Evolutionary conservation across 1,140 invertebrate genomes (phyloP), one percentile per base, ranked within the genome.

Genomic region (Capitella teleta): DNA sequence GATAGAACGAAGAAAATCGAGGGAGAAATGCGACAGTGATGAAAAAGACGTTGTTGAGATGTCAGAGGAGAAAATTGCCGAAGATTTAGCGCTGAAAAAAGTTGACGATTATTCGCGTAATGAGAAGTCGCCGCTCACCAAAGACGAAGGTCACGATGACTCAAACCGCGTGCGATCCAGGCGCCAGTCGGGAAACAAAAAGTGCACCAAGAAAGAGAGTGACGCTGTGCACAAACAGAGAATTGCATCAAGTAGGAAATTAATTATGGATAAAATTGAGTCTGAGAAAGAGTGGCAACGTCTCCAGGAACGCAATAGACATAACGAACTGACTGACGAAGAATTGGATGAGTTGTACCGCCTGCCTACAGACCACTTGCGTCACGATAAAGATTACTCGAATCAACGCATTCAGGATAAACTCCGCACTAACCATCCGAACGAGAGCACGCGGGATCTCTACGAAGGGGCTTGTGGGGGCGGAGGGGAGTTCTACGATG

Each of bases 301-400:
- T n/a, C 10, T 25, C 26, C 18, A 18, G 3, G 19, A 18, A 24
- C 25, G 2, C 23, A 12, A 32, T 32, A n/a, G n/a, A n/a, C 30
- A 32, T 14, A 16, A 28, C 18, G 28, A 36, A 25, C 42, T 45
- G 2, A 46, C 42, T 2, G 41, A 30, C 16, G 30, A 44, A 18
- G 42, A 46, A 18, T 45, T 51, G n/a, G 49, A 51, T 18, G 49
- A 51, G 28, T 25, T 43, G 23, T 51, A 51, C 23, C 41, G 49
- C 19, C 41, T 51, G 26, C 49, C 49, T 14, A 51, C 49, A 16
- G 49, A 51, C 19, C 49, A 51, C 30, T 45, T 51, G 41, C 26
- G 43, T 5, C 24, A 21, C 25, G 42, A 51, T 30, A 45, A 8
- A 6, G 42, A 44, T n/a, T 25, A 25, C 25, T 44, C 42, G 21